Conservation (phyloP, 2,888 invertebrate species). For the Carcina quercana region DNA sequence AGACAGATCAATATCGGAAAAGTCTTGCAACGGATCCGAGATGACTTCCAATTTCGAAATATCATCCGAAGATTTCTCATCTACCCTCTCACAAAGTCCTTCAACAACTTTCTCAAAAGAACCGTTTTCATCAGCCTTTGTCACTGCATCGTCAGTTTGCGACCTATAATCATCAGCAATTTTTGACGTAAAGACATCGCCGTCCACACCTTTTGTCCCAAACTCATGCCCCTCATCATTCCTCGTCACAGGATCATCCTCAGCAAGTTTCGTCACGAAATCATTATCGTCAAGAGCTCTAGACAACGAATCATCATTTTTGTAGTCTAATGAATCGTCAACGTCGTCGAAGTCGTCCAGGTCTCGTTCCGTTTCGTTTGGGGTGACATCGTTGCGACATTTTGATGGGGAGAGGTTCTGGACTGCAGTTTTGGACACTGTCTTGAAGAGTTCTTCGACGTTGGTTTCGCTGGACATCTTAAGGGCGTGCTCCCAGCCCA, state of each 20-base stretch:
- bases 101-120: background rate
- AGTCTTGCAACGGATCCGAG: constrained; percentile 42
- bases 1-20: constrained; percentile 47
- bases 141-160: background rate
- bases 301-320: no score
- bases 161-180: no score
- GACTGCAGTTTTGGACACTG: constrained; percentile 55
- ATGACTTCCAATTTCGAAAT: constrained; percentile 21
- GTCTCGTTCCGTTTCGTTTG: constrained; percentile 40
- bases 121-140: background rate
- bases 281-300: no score
- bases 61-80: no score
- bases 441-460: constrained; percentile 48
- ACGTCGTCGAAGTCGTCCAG: constrained; percentile 35
- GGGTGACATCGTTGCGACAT: constrained; percentile 31
- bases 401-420: constrained; percentile 51
- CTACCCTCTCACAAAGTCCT: no score
- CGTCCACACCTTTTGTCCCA: no score
- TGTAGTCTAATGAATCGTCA: no score
- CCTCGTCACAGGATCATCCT: no score
- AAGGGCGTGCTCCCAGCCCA: constrained; percentile 51
- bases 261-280: no score
- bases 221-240: no score
- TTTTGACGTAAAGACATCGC: no score
- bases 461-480: constrained; percentile 40